Evolutionary conservation across 1,140 invertebrate genomes (phyloP), one percentile per base, ranked within the genome.

Genomic region (Leucophenga varia): DNA sequence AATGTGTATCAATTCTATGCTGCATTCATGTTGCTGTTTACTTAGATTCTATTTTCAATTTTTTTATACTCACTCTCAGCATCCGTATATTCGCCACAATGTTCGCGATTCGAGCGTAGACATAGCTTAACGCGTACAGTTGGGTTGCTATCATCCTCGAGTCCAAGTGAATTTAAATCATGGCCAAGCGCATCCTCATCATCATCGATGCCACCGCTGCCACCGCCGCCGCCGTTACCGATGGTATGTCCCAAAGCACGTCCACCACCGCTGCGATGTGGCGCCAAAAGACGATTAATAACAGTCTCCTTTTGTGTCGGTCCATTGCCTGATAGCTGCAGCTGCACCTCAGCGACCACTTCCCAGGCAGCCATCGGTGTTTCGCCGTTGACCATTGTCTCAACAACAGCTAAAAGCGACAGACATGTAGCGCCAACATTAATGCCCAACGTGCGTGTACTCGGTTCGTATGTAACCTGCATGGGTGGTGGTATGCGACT

Each of bases 401-500:
- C 87, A 7, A 88, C 85, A 3, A 85, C 79, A 1, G 86, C 87
- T 1, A 89, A 81, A 1, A 91, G 76, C 34, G 84, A 83, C 22
- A 87, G 77, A 70, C 85, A 94, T 5, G 85, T 91, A 28, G 83
- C 80, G 0, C 83, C 85, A 1, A 92, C 85, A 60, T 86, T 87
- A 51, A 94, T 88, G 5, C 84, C 84, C 1, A 95, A 63, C 0
- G 81, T 84, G 22, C 84, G 82, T 2, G 85, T 83, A 52, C 84
- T 84, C 1, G 88, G 89, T 57, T 93, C 89, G 64, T 85, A 93
- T 12, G 86, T 87, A 2, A 93, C 89, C 46, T 88, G 81, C 46
- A 90, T 78, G 0, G 92, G 89, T 0, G 85, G 77, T 2, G 90
- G 86, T 16, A 95, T 93, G 53, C 88, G 82, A 49, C 93, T 89